Conservation (phyloP, 2,888 invertebrate species). For the Polydrusus tereticollis region DNA sequence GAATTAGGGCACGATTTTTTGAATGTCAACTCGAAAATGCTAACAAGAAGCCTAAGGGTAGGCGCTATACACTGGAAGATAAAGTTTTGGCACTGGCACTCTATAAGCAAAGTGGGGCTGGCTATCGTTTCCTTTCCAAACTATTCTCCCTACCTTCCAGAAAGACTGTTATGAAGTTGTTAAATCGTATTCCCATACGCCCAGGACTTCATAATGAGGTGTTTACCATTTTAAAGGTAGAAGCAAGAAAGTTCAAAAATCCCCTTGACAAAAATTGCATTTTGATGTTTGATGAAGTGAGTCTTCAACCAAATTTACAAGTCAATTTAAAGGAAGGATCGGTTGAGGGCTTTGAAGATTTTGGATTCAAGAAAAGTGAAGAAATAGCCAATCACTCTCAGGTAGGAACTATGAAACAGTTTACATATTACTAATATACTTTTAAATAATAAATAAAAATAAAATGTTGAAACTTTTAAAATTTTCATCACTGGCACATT, state of each 20-base stretch:
- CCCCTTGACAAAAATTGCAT: conserved; percentile 31
- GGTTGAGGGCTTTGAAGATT: conserved; percentile 36
- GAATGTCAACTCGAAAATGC: conserved; percentile 30
- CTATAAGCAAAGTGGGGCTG: conserved; percentile 45
- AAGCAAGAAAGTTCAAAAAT: conserved; percentile 32
- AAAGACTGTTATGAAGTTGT: conserved; percentile 42
- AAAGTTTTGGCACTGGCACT: conserved; percentile 46
- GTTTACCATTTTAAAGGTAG: conserved; percentile 42
- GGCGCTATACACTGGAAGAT: conserved; percentile 46
- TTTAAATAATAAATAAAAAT: no score
- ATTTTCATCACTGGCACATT: neutral
- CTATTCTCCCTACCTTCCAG: conserved; percentile 49
- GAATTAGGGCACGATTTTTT: conserved; percentile 22
- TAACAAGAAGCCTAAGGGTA: conserved; percentile 28
- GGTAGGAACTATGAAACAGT: conserved; percentile 11
- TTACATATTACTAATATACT: conserved; percentile 12
- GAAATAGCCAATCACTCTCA: conserved; percentile 28
- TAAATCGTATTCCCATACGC: conserved; percentile 48
- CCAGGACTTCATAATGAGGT: conserved; percentile 42
- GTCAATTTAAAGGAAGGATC: conserved; percentile 17
- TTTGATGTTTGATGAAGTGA: conserved; percentile 50
- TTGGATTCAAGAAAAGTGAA: conserved; percentile 7
- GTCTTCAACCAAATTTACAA: conserved; percentile 38
- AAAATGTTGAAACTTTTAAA: no score
- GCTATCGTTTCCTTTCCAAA: conserved; percentile 44